Percentiles rank a stretch among this genome's conserved stretches.
phyloP scores from a whole-genome alignment of 1,140 invertebrate species.

The Melitaea cinxia region DNA sequence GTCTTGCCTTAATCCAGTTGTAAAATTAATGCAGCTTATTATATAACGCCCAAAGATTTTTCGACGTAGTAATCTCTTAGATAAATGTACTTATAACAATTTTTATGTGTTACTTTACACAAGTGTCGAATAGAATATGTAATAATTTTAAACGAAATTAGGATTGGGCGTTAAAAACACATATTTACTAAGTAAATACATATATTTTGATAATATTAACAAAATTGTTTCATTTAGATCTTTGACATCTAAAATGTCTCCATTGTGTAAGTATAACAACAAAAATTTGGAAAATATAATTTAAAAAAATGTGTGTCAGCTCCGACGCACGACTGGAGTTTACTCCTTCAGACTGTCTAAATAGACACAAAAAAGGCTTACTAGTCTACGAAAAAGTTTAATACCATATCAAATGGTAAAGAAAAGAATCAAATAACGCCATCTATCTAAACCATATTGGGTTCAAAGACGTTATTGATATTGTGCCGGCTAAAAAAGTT shows the following conservation, averaged over 20 bases:
- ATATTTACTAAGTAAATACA: slow-evolving; percentile 36
- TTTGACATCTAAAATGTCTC: too few relatives aligned
- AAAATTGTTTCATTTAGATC: slow-evolving; percentile 31
- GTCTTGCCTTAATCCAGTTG: slow-evolving; percentile 22
- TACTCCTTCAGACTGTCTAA: slow-evolving; percentile 9
- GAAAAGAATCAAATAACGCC: too few relatives aligned
- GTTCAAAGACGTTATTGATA: too few relatives aligned
- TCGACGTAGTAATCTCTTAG: neutral
- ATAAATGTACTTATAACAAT: neutral
- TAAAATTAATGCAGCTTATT: slow-evolving; percentile 1
- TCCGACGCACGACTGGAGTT: slow-evolving; percentile 30
- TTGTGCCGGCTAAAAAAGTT: too few relatives aligned
- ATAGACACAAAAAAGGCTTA: too few relatives aligned
- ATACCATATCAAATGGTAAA: too few relatives aligned
- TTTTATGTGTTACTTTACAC: neutral
- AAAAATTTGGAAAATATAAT: too few relatives aligned
- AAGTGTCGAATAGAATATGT: neutral
- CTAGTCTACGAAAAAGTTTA: too few relatives aligned
- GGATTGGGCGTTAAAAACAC: slow-evolving; percentile 26
- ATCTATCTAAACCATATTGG: too few relatives aligned
- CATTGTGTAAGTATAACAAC: too few relatives aligned
- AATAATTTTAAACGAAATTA: neutral
- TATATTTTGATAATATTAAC: slow-evolving; percentile 32
- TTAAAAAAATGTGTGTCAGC: slow-evolving; percentile 21
- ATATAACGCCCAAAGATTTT: slow-evolving; percentile 15